phyloP scores from a whole-genome alignment of 2,797 vertebrate species.

The Hydrolagus colliei region DNA sequence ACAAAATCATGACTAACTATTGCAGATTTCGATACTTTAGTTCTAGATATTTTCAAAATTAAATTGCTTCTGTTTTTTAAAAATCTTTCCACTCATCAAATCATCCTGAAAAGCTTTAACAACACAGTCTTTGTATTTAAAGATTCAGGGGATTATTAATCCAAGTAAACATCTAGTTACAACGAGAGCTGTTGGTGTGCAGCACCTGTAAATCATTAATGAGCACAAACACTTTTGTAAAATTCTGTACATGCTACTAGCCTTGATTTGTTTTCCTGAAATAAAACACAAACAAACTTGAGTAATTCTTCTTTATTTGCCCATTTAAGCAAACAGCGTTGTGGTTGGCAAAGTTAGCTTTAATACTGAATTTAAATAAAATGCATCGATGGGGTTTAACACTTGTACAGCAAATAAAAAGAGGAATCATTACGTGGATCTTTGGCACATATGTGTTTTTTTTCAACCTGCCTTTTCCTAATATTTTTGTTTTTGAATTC shows the following conservation, averaged over 20 bases:
- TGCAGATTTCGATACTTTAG: not conserved
- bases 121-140: not conserved
- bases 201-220: constrained; percentile 1
- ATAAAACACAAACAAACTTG: constrained; percentile 20
- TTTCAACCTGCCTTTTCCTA: constrained; percentile 19
- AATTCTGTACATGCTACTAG: not conserved
- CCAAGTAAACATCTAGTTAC: not conserved
- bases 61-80: not conserved
- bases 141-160: not conserved
- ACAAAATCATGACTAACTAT: not conserved
- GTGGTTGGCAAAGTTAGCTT: constrained; percentile 8
- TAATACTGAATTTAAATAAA: constrained; percentile 28
- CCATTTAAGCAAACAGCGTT: not conserved
- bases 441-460: constrained; percentile 12
- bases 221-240: constrained; percentile 19
- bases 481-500: not conserved
- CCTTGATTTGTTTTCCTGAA: constrained; percentile 4
- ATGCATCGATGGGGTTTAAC: constrained; percentile 8
- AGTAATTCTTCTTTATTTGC: constrained; percentile 28
- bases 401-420: constrained; percentile 15
- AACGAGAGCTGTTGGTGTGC: not conserved
- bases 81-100: not conserved
- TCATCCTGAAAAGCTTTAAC: not conserved
- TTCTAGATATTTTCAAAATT: constrained; percentile 18
- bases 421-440: not conserved